A percentile compares a stretch with the other conserved stretches of the same genome.
phyloP scores from a whole-genome alignment of 2,797 vertebrate species.

The Diglossa cyanea region DNA sequence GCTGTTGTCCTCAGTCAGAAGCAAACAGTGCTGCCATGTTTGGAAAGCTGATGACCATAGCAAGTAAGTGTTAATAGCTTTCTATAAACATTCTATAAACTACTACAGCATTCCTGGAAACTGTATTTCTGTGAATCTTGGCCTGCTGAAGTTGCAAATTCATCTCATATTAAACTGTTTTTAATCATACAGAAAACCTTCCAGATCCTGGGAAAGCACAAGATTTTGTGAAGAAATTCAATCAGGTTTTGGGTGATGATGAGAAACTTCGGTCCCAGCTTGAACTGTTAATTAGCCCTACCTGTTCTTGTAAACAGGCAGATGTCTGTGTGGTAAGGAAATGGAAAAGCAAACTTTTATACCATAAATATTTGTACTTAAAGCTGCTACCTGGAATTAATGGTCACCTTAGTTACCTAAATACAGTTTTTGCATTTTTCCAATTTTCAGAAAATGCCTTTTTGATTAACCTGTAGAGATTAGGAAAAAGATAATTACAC shows the following conservation, averaged over 20 bases:
- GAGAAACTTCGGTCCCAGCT: conserved; percentile 93
- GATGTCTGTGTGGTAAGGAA: conserved; percentile 96
- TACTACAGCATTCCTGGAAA: background rate
- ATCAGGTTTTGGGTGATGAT: conserved; percentile 96
- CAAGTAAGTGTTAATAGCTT: conserved; percentile 85
- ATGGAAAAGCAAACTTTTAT: background rate
- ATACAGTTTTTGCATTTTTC: background rate
- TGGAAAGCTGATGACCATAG: conserved; percentile 96
- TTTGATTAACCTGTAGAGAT: background rate
- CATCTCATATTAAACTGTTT: conserved; percentile 16
- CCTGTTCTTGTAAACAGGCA: conserved; percentile 97
- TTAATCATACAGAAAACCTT: conserved; percentile 86
- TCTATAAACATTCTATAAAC: background rate
- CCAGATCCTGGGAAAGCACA: conserved; percentile 97
- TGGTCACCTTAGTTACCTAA: background rate
- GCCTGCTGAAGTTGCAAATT: background rate
- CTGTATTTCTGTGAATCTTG: background rate
- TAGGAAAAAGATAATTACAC: background rate
- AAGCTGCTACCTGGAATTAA: background rate
- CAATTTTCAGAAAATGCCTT: background rate
- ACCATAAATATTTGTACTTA: background rate
- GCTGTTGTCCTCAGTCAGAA: conserved; percentile 83
- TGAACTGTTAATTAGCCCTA: conserved; percentile 93
- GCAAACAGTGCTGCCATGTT: conserved; percentile 93
- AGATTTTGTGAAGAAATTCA: conserved; percentile 99